Evolutionary conservation across 2,888 invertebrate genomes (phyloP), one percentile per base, ranked within the genome.

Genomic region (Phyllotreta cruciferae): DNA sequence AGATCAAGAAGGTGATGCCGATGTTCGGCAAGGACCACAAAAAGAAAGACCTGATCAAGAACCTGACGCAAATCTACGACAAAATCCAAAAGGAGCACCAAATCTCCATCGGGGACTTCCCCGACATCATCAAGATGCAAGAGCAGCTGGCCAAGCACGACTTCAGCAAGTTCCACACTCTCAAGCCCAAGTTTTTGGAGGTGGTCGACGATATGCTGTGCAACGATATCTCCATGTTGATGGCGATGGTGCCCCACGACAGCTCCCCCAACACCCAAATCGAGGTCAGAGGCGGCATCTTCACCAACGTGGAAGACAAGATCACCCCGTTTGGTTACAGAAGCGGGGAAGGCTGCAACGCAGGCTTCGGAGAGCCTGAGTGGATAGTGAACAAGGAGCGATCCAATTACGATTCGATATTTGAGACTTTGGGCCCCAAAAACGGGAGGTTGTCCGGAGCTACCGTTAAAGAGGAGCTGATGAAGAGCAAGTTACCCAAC

Each of bases 81-180:
- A 88, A 90, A 71, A 87, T 98, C 67, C 94, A 96, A 80, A 86
- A 90, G 50, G 96, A 98, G 77, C 93, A 97, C 80, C 90, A 92
- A 76, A 97, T 99, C 72, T 96, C 97, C 0, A 91, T 93, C 0
- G 98, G 99, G 0, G 99, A 99, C 82, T 98, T 99, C 83, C 99
- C 99, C 0, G 96, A 98, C 75, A 85, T 98, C 3, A 90, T 91
- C 77, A 93, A 94, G 80, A 98, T 99, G 98, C 94, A 96, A 81
- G 91, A 92, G 64, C 84, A 85, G 35, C 83, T 97, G 62, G 85
- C 87, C 35, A 90, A 92, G 77, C 92, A 94, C 70, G 98, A 99
- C 82, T 98, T 98, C 79, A 90, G 88, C 11, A 97, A 96, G 82
- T 98, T 98, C 85, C 92, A 94, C 78, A 86, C 91, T 0, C 78